Evolutionary conservation across 2,888 invertebrate genomes (phyloP).

Genomic region (Amblyteles armatorius): DNA sequence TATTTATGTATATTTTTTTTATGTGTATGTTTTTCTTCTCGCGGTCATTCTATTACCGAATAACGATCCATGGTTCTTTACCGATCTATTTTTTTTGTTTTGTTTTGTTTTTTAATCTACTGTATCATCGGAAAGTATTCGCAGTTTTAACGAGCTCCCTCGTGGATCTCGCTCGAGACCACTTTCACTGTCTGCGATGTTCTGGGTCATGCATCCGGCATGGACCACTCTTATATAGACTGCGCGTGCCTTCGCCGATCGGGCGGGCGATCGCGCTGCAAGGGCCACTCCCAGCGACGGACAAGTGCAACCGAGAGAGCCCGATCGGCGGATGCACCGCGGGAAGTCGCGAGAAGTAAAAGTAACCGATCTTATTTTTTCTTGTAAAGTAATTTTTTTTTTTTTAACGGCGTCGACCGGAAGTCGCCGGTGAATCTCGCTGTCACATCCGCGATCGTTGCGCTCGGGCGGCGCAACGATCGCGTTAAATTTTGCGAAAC

Average conservation of each 20-base stretch:
- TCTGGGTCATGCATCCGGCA: slow-evolving; percentile 82
- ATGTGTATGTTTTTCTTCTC: background rate
- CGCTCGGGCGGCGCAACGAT: no score
- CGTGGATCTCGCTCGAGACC: slow-evolving; percentile 70
- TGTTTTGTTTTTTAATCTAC: slow-evolving; percentile 10
- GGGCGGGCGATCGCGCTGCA: slow-evolving; percentile 46
- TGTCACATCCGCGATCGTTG: no score
- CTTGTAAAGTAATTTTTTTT: background rate
- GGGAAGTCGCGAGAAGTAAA: slow-evolving; percentile 69
- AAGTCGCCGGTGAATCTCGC: no score
- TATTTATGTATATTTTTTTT: background rate
- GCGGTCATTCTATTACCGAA: slow-evolving; percentile 29
- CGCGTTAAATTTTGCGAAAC: no score
- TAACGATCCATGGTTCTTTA: slow-evolving; percentile 37
- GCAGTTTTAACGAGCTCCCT: slow-evolving; percentile 23
- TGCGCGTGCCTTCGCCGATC: slow-evolving; percentile 68
- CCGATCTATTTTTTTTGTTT: slow-evolving; percentile 14
- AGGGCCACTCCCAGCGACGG: slow-evolving; percentile 71
- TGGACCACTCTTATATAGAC: slow-evolving; percentile 81
- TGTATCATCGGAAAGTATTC: slow-evolving; percentile 14
- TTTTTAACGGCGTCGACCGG: background rate
- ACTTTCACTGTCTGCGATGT: slow-evolving; percentile 82
- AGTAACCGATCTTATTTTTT: slow-evolving; percentile 58
- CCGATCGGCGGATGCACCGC: background rate
- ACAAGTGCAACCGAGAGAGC: slow-evolving; percentile 67